A percentile compares a stretch with the other conserved stretches of the same genome.
Evolutionary conservation across 2,888 invertebrate species (phyloP).

Genomic region (Tortricodes alternella): DNA sequence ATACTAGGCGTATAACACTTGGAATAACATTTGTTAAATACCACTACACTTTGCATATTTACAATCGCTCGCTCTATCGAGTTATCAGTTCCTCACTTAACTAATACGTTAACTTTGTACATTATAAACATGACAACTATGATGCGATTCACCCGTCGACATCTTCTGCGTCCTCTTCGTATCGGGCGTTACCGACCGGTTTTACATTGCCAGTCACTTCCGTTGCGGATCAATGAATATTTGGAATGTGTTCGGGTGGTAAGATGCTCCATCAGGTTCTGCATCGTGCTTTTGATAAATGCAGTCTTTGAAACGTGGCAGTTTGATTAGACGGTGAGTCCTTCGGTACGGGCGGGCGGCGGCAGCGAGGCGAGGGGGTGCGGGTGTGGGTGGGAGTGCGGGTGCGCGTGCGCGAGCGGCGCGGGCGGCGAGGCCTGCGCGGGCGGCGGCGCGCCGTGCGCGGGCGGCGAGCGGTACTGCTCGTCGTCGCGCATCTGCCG

Average conservation of each 20-base stretch:
- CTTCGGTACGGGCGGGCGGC: conserved; percentile 86
- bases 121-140: conserved; percentile 57
- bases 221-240: conserved; percentile 35
- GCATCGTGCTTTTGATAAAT: conserved; percentile 12
- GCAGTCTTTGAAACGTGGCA: conserved; percentile 34
- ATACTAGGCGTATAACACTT: conserved; percentile 76
- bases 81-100: conserved; percentile 58
- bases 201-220: conserved; percentile 26
- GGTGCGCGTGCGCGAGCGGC: conserved; percentile 54
- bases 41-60: conserved; percentile 68
- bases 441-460: conserved; percentile 66
- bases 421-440: conserved; percentile 60
- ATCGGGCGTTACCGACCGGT: conserved; percentile 32
- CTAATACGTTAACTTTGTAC: conserved; percentile 66
- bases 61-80: conserved; percentile 55
- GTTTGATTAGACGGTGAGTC: conserved; percentile 85
- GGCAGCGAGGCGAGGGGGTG: conserved; percentile 78
- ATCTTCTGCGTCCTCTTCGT: not conserved
- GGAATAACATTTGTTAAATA: conserved; percentile 75
- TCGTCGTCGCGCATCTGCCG: conserved; percentile 76
- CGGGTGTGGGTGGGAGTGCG: conserved; percentile 65
- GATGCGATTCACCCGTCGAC: conserved; percentile 31
- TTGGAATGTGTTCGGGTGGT: conserved; percentile 61
- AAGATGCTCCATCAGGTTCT: conserved; percentile 1
- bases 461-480: conserved; percentile 70